Conservation (phyloP, 2,797 vertebrate species). For the Champsocephalus gunnari region DNA sequence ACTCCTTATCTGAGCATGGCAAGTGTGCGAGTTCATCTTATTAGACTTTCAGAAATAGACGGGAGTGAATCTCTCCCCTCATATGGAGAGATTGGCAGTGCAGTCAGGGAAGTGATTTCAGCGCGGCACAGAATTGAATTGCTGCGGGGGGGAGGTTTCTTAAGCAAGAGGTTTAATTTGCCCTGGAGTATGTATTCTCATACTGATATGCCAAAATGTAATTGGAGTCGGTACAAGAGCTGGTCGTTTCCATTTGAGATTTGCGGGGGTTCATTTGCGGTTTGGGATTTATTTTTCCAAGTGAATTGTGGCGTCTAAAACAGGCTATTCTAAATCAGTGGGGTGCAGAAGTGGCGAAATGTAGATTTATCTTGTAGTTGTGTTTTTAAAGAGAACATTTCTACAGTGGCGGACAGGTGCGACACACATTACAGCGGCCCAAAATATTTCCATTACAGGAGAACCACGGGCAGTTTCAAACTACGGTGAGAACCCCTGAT, state of each 20-base stretch:
- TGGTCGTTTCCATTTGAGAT: constrained; percentile 79
- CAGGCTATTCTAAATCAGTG: constrained; percentile 37
- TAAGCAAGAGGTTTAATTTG: constrained; percentile 85
- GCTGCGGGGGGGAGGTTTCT: constrained; percentile 70
- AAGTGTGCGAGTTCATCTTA: constrained; percentile 80
- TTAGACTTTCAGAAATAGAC: constrained; percentile 83
- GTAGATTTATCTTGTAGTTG: constrained; percentile 37
- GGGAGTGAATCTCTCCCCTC: constrained; percentile 75
- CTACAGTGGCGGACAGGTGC: no score
- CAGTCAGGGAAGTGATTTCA: constrained; percentile 83
- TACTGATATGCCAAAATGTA: constrained; percentile 83
- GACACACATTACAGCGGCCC: no score
- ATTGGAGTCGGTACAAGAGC: constrained; percentile 83
- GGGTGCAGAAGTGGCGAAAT: constrained; percentile 22
- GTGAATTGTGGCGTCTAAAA: constrained; percentile 63
- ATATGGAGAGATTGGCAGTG: constrained; percentile 76
- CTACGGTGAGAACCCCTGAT: constrained; percentile 11
- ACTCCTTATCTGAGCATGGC: constrained; percentile 78
- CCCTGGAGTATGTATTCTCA: constrained; percentile 82
- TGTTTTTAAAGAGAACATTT: no score
- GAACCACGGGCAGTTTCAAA: no score
- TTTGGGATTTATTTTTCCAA: constrained; percentile 50
- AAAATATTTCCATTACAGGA: no score
- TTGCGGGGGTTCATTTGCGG: constrained; percentile 67
- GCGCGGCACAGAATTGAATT: constrained; percentile 76